Percentiles rank a stretch among this genome's conserved stretches.
These are phyloP conservation scores for Gracilinanus agilis DNA, from an alignment of 2,113 vertebrate genomes.

Conservation along the genomic window DNA sequence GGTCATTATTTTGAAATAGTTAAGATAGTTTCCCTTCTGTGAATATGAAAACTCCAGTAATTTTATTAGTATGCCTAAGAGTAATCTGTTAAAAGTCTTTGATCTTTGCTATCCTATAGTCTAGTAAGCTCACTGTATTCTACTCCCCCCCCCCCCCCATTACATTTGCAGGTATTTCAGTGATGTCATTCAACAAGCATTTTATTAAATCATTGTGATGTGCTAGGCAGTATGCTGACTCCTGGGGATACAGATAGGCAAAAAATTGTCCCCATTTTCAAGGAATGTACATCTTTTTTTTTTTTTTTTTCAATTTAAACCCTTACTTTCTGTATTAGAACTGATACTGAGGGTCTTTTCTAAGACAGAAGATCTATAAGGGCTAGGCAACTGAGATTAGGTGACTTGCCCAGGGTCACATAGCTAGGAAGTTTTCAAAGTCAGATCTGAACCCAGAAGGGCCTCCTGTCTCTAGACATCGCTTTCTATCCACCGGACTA, in stretches of 20 bases:
- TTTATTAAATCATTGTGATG: background rate
- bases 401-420: too few species aligned
- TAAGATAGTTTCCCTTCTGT: background rate
- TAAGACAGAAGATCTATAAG: too few species aligned
- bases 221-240: background rate
- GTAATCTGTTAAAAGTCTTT: background rate
- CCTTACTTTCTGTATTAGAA: too few species aligned
- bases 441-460: too few species aligned
- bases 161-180: background rate
- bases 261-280: background rate
- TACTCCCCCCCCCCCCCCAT: too few species aligned
- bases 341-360: too few species aligned
- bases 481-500: too few species aligned
- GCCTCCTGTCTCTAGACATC: too few species aligned
- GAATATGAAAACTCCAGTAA: background rate
- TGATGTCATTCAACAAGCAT: background rate
- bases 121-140: background rate
- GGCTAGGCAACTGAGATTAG: too few species aligned
- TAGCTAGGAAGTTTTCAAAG: too few species aligned
- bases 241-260: background rate
- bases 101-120: background rate
- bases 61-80: background rate
- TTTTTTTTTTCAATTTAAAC: too few species aligned
- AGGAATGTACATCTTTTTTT: background rate
- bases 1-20: slow-evolving; percentile 27